Evolutionary conservation across 2,797 vertebrate genomes (phyloP).

Genomic region (Setipinna tenuifilis): DNA sequence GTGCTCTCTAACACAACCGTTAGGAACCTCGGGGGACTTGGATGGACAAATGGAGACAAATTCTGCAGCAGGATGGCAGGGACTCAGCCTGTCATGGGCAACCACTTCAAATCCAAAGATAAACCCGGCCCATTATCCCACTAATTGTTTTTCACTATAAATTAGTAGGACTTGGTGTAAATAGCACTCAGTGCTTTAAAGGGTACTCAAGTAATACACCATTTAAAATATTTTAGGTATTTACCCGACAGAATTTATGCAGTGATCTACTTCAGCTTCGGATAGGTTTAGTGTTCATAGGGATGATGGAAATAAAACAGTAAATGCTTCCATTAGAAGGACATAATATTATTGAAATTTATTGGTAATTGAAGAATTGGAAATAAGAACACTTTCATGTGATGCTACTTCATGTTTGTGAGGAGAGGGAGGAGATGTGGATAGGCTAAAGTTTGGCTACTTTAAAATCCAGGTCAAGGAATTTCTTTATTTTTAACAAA

Average conservation of each 20-base stretch:
- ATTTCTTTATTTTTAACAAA: not conserved
- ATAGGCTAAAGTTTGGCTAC: not conserved
- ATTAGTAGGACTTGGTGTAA: not conserved
- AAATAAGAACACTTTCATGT: not conserved
- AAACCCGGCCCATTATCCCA: not conserved
- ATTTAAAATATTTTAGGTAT: conserved; percentile 6
- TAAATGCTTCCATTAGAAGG: not conserved
- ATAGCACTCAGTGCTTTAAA: not conserved
- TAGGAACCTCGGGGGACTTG: conserved; percentile 63
- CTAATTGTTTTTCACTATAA: conserved; percentile 4
- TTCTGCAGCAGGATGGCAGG: conserved; percentile 50
- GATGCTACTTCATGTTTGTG: not conserved
- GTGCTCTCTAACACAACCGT: conserved; percentile 66
- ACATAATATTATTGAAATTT: not conserved
- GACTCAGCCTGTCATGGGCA: not conserved
- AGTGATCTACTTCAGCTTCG: not conserved
- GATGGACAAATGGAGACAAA: conserved; percentile 76
- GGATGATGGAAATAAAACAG: not conserved
- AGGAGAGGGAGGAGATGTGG: not conserved
- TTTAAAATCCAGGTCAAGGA: not conserved
- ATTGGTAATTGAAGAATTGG: not conserved
- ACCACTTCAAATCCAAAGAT: conserved; percentile 27
- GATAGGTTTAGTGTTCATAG: not conserved
- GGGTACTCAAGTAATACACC: not conserved
- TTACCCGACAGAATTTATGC: not conserved